Conservation (phyloP, 1,140 invertebrate species). For the Temnothorax longispinosus region DNA sequence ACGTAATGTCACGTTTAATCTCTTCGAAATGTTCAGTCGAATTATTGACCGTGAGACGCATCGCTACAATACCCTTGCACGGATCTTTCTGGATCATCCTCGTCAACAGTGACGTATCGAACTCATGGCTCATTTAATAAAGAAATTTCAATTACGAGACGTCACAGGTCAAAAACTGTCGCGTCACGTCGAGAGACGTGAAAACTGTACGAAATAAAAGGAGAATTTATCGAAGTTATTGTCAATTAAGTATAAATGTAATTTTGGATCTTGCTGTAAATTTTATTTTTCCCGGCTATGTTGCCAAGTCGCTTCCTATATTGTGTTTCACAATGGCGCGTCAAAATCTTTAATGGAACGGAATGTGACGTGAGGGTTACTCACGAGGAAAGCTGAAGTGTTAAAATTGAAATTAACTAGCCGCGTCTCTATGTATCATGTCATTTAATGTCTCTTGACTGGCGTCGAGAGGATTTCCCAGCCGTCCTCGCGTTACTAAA, state of each 20-base stretch:
- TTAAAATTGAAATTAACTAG: constrained; percentile 51
- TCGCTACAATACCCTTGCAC: neutral
- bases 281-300: neutral
- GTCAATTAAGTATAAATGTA: constrained; percentile 7
- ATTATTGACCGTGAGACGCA: constrained; percentile 11
- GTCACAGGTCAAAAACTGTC: neutral
- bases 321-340: too few species aligned
- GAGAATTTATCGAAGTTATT: neutral
- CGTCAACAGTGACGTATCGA: neutral
- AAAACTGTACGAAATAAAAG: neutral
- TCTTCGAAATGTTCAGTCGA: constrained; percentile 36
- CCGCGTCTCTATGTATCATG: neutral
- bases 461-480: constrained; percentile 41
- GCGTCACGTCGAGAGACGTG: neutral
- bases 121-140: neutral
- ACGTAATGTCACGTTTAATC: constrained; percentile 58
- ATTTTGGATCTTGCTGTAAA: neutral
- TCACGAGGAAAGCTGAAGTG: constrained; percentile 14
- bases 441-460: constrained; percentile 43
- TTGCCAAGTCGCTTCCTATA: neutral
- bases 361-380: neutral
- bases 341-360: constrained; percentile 17
- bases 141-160: neutral
- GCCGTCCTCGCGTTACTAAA: constrained; percentile 56
- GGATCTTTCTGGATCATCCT: neutral